phyloP scores from a whole-genome alignment of 2,888 invertebrate species.

The Ganaspis brasiliensis region DNA sequence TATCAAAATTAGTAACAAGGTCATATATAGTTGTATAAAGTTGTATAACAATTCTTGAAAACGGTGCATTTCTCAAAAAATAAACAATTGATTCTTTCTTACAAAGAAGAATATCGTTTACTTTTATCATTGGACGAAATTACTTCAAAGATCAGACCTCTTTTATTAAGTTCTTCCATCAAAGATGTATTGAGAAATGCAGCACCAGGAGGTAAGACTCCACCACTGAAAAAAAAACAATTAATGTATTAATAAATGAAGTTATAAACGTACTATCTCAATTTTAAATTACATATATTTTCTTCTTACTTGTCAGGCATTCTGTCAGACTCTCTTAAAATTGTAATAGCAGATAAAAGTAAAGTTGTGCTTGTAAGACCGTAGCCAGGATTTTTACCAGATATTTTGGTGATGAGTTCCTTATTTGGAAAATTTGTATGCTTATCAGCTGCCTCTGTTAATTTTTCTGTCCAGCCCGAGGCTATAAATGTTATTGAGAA shows the following conservation, averaged over 20 bases:
- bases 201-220: constrained; percentile 92
- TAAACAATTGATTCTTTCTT: neutral
- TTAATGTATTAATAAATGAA: constrained; percentile 30
- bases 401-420: constrained; percentile 85
- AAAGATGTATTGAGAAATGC: constrained; percentile 92
- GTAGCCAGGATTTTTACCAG: constrained; percentile 90
- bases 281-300: constrained; percentile 50
- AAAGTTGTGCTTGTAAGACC: constrained; percentile 89
- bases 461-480: constrained; percentile 88
- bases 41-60: neutral
- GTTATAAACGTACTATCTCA: constrained; percentile 13
- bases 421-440: constrained; percentile 85
- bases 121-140: constrained; percentile 67
- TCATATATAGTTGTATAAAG: neutral
- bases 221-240: constrained; percentile 85
- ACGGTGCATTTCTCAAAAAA: neutral
- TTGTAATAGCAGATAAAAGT: constrained; percentile 87
- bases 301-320: constrained; percentile 87
- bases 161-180: constrained; percentile 87
- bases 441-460: constrained; percentile 83
- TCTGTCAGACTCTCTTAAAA: constrained; percentile 88
- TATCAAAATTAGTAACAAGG: constrained; percentile 8
- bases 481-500: constrained; percentile 89
- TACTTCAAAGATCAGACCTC: constrained; percentile 88
- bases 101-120: constrained; percentile 1